A percentile compares a stretch with the other conserved stretches of the same genome.
phyloP scores from a whole-genome alignment of 2,888 invertebrate genomes.

The Nomada lathburiana region DNA sequence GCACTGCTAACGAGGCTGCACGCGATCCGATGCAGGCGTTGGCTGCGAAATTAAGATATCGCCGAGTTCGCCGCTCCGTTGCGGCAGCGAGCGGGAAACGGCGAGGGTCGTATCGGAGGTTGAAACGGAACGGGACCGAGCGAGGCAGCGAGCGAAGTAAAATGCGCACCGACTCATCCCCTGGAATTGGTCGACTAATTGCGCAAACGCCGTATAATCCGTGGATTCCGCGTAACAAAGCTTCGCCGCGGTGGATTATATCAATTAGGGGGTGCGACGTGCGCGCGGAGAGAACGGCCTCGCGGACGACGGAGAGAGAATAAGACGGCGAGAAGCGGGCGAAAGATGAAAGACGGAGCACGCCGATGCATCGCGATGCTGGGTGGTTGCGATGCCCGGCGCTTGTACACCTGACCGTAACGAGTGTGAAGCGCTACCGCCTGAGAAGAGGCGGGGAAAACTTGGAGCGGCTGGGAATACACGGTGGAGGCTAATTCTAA shows the following conservation, averaged over 20 bases:
- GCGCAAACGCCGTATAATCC: constrained; percentile 67
- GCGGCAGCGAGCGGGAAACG: no score
- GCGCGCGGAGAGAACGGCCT: constrained; percentile 22
- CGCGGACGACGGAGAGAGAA: constrained; percentile 2
- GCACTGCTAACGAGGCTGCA: constrained; percentile 59
- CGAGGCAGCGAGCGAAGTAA: constrained; percentile 13
- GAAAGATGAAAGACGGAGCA: not conserved
- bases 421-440: constrained; percentile 64
- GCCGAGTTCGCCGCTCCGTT: constrained; percentile 50
- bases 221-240: constrained; percentile 67
- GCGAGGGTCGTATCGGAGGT: not conserved
- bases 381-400: constrained; percentile 33
- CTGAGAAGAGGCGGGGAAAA: constrained; percentile 36
- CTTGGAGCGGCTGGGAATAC: constrained; percentile 45
- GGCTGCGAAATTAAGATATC: constrained; percentile 69
- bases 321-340: constrained; percentile 14
- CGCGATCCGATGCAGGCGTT: constrained; percentile 55
- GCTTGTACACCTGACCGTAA: constrained; percentile 63
- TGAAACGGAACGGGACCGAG: constrained; percentile 8
- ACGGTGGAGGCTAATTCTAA: constrained; percentile 66
- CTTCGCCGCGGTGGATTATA: constrained; percentile 67
- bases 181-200: constrained; percentile 64
- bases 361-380: not conserved
- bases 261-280: constrained; percentile 63
- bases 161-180: constrained; percentile 59